Evolutionary conservation across 2,113 vertebrate species (phyloP).

Genomic region (Gadus macrocephalus): DNA sequence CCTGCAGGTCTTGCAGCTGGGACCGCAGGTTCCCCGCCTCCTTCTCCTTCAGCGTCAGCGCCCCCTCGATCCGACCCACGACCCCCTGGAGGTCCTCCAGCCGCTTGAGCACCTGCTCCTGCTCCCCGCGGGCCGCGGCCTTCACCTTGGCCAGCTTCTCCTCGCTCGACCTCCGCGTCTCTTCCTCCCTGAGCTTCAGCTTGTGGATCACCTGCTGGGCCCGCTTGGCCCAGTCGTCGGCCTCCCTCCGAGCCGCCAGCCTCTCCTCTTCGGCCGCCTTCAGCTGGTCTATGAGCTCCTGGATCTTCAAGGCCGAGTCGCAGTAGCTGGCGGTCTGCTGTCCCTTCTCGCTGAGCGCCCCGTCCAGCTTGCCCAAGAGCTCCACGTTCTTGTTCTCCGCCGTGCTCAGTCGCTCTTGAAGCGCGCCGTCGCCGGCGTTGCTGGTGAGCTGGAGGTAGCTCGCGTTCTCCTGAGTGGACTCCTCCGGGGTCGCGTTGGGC

Average conservation of each 20-base stretch:
- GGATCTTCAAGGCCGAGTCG: conserved; percentile 68
- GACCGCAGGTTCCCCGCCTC: conserved; percentile 75
- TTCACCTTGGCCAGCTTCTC: conserved; percentile 56
- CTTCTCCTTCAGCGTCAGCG: conserved; percentile 72
- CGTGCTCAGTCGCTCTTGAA: conserved; percentile 58
- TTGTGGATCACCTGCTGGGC: conserved; percentile 69
- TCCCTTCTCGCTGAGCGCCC: conserved; percentile 58
- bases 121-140: conserved; percentile 61
- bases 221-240: conserved; percentile 50
- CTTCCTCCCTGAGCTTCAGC: conserved; percentile 72
- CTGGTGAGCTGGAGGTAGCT: conserved; percentile 56
- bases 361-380: conserved; percentile 63
- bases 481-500: conserved; percentile 58
- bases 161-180: conserved; percentile 58
- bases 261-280: conserved; percentile 67
- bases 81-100: conserved; percentile 70
- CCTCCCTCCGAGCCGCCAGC: conserved; percentile 61
- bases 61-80: conserved; percentile 67
- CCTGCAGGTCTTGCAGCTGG: conserved; percentile 75
- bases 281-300: conserved; percentile 73
- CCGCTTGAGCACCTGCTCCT: conserved; percentile 47
- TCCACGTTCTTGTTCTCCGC: conserved; percentile 72
- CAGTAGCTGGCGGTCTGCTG: conserved; percentile 61
- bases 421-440: conserved; percentile 48
- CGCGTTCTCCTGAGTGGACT: conserved; percentile 49